Base-by-base conservation (phyloP, 1,140 invertebrate species). In the Grapholita molesta region DNA sequence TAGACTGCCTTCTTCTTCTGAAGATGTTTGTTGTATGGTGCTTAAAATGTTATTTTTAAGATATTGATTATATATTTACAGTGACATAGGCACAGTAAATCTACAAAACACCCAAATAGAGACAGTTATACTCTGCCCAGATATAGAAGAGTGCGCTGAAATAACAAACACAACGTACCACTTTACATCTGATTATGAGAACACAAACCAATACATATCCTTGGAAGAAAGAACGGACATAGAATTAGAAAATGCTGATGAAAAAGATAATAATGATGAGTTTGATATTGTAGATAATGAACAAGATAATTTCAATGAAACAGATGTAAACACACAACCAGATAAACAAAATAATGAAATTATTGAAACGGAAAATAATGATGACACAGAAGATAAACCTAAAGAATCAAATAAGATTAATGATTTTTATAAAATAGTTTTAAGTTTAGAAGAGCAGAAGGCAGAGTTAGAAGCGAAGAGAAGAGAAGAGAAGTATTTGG, bases 361-460 rank as follows among this genome's bases (percentile, higher is more conserved):
- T 21, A 61, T 15, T 0, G 11, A 28, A 61, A 21, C 11, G 35
- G 24, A 66, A n/a, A 24, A 32, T 18, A 67, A 74, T 55, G 38
- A 33, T 28, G 32, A 33, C 12, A 25, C 69, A 33, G 25, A 53
- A 73, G 38, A 70, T 8, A 74, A 65, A 35, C 28, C 15, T 25
- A 78, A 70, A 52, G 48, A 64, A 9, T 86, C 80, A 67, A 69
- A 65, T 15, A 81, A 80, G 24, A 78, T 78, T 66, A 79, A 74
- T 57, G 69, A 67, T 61, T 81, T 78, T 18, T 78, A 82, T 18
- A 88, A 85, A 71, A 82, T 84, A 67, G 25, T 81, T 25, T 68
- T 88, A 0, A 79, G 72, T 66, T 4, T 84, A 71, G 84, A 90
- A 81, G 79, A 91, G 52, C 89, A 90, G 78, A 91, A 88, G n/a